These are phyloP conservation scores for Calcarius lapponicus DNA, from an alignment of 2,797 vertebrate genomes.

Conservation along the genomic window DNA sequence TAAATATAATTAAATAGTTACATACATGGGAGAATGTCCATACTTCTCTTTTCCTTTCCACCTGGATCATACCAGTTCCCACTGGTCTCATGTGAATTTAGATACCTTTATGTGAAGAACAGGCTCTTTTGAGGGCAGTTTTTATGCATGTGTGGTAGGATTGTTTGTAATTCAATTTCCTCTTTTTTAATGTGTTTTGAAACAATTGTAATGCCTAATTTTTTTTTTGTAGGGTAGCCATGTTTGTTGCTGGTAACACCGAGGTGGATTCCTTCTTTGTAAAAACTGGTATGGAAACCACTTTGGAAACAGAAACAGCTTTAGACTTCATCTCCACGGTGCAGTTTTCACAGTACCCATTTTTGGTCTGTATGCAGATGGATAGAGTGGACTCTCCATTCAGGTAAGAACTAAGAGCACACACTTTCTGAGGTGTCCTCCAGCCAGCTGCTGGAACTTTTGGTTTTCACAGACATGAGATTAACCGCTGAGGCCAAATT, in stretches of 20 bases:
- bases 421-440: not conserved
- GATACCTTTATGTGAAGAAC: not conserved
- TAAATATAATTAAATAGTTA: not conserved
- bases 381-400: conserved; percentile 87
- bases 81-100: not conserved
- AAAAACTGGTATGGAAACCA: conserved; percentile 86
- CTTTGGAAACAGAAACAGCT: conserved; percentile 84
- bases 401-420: conserved; percentile 79
- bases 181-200: not conserved
- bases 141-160: not conserved
- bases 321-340: conserved; percentile 94
- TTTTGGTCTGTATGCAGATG: conserved; percentile 98
- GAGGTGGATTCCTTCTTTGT: conserved; percentile 90
- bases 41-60: not conserved
- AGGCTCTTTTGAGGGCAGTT: not conserved
- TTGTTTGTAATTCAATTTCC: not conserved
- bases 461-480: not conserved
- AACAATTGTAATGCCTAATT: not conserved
- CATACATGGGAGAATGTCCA: not conserved
- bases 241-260: conserved; percentile 82
- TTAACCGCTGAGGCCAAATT: not conserved
- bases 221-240: conserved; percentile 78
- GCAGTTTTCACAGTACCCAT: conserved; percentile 96
- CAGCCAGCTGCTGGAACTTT: not conserved
- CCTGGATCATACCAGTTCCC: not conserved